A percentile compares a stretch with the other conserved stretches of the same genome.
phyloP scores from a whole-genome alignment of 1,140 invertebrate species.

The Drosophila sechellia region DNA sequence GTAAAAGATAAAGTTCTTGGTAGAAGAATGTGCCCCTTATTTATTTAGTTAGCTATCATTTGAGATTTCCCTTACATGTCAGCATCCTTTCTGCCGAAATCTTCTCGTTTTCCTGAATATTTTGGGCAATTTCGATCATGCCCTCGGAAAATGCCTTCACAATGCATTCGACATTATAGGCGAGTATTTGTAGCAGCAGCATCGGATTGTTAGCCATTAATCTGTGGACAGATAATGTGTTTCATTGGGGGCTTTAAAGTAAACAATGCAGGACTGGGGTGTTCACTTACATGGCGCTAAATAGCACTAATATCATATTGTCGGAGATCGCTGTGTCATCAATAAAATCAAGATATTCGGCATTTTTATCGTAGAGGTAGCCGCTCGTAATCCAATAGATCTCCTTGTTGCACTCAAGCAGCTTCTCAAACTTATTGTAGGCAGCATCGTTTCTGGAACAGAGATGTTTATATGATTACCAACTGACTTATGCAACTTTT shows the following conservation, averaged over 20 bases:
- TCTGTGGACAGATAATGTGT: conserved; percentile 32
- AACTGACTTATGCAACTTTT: neutral
- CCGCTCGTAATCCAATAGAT: conserved; percentile 83
- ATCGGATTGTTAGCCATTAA: conserved; percentile 82
- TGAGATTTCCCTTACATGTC: conserved; percentile 58
- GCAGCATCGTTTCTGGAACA: conserved; percentile 75
- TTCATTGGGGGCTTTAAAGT: neutral
- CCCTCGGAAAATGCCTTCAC: conserved; percentile 82
- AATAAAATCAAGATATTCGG: conserved; percentile 84
- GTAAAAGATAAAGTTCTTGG: neutral
- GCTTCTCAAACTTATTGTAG: conserved; percentile 83
- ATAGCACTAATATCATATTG: conserved; percentile 84
- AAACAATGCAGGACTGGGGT: neutral
- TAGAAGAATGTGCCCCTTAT: neutral
- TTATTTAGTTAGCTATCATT: neutral
- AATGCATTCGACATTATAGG: conserved; percentile 83
- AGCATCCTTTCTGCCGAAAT: conserved; percentile 80
- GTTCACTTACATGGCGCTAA: conserved; percentile 78
- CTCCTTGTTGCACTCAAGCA: conserved; percentile 80
- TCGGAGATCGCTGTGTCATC: conserved; percentile 81
- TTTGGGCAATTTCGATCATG: conserved; percentile 79
- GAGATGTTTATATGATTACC: neutral
- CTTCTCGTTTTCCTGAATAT: conserved; percentile 73
- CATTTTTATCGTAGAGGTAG: conserved; percentile 80
- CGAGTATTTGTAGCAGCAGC: conserved; percentile 82